Evolutionary conservation across 2,888 invertebrate species (phyloP), one percentile per base, ranked within the genome.

Genomic region (Terebella lapidaria): DNA sequence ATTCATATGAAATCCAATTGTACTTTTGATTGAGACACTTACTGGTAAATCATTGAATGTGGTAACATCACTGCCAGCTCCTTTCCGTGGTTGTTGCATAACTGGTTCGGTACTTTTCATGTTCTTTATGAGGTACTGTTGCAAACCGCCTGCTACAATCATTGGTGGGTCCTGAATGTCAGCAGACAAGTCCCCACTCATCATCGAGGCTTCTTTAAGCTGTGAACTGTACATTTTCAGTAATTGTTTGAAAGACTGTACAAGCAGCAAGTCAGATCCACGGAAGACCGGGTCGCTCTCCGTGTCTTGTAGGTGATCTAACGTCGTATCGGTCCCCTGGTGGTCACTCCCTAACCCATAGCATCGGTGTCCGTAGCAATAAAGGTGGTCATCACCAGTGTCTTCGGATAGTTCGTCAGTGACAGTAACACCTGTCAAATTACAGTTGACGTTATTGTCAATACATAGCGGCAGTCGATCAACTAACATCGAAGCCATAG

Each of bases 31-130:
- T 49, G 24, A n/a, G 15, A 53, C 49, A 60, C 57, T 58, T 29
- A 58, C 61, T 2, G 61, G 58, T 24, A 61, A 26, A 42, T 61
- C 61, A 25, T 55, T 49, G 29, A 61, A 58, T 49, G 61, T 61
- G 10, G 58, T 51, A n/a, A 15, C n/a, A n/a, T 26, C 35, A 30
- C 55, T 61, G 24, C 55, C 58, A 26, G n/a, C 45, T 30, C 55
- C 49, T 42, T 49, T 61, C 22, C 57, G n/a, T 27, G 57, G 58
- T 54, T 61, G 35, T 10, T 27, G 30, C 15, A 45, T 47, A 24
- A 55, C 52, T 18, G 29, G 5, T 26, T 4, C 10, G 3, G 29
- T 45, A 3, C 4, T 26, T 47, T 45, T 47, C 4, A 29, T 10
- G 15, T 58, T 55, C 35, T 49, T 55, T 10, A 46, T 62, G 24